Conservation (phyloP, 2,797 vertebrate genomes). For the Gymnocypris eckloni region DNA sequence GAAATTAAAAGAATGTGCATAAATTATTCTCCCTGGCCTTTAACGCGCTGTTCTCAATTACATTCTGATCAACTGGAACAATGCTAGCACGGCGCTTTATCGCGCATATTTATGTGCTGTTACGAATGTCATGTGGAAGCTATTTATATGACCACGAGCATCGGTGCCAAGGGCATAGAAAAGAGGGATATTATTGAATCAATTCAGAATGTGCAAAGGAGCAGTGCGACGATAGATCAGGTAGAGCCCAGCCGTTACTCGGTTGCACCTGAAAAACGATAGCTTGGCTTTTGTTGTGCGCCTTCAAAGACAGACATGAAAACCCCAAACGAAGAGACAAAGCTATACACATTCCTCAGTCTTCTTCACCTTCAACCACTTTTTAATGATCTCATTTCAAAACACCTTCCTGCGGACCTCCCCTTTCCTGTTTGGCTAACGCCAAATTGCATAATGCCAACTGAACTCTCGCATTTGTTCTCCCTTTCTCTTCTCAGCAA, state of each 20-base stretch:
- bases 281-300: conserved; percentile 16
- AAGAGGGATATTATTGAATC: conserved; percentile 40
- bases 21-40: conserved; percentile 29
- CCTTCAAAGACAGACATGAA: conserved; percentile 39
- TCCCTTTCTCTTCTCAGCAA: conserved; percentile 28
- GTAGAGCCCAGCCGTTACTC: conserved; percentile 12
- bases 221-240: not conserved
- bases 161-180: conserved; percentile 43
- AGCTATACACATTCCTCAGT: not conserved
- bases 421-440: conserved; percentile 36
- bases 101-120: conserved; percentile 25
- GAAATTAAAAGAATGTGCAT: conserved; percentile 40
- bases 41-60: conserved; percentile 47
- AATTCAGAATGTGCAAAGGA: conserved; percentile 39
- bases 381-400: conserved; percentile 38
- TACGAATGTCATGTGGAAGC: conserved; percentile 31
- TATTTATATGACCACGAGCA: conserved; percentile 42
- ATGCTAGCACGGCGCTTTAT: conserved; percentile 7
- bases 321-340: conserved; percentile 20
- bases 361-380: not conserved
- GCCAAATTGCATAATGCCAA: conserved; percentile 45
- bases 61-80: conserved; percentile 45
- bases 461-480: conserved; percentile 17
- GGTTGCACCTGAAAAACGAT: conserved; percentile 35
- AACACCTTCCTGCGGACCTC: conserved; percentile 32